A percentile compares a stretch with the other conserved stretches of the same genome.
Evolutionary conservation across 2,888 invertebrate genomes (phyloP).

Genomic region (Andrena praecox): DNA sequence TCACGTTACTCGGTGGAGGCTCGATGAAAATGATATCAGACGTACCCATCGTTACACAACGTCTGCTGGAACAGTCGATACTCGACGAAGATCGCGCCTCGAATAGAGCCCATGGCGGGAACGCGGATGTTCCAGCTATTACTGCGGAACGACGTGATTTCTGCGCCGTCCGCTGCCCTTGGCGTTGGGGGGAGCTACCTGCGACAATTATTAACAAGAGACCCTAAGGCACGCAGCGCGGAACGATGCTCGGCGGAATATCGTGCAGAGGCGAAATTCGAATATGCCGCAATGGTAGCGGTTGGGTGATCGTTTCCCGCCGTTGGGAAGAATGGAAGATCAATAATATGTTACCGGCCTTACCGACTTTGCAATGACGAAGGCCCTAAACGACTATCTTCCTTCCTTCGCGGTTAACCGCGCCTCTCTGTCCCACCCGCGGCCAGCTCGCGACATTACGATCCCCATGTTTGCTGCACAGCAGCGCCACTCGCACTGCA

Average conservation of each 20-base stretch:
- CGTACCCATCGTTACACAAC: slow-evolving; percentile 1
- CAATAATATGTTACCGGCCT: slow-evolving; percentile 80
- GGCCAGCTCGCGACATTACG: neutral
- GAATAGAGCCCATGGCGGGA: neutral
- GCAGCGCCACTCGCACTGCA: slow-evolving; percentile 54
- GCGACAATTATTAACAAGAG: neutral
- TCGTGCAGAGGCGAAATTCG: slow-evolving; percentile 23
- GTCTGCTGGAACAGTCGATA: slow-evolving; percentile 46
- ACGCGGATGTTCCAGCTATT: neutral
- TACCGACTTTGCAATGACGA: slow-evolving; percentile 75
- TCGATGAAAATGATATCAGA: neutral
- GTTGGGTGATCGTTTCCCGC: slow-evolving; percentile 72
- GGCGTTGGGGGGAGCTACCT: neutral
- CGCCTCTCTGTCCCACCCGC: slow-evolving; percentile 29
- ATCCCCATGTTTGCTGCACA: slow-evolving; percentile 46
- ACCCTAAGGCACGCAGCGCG: neutral
- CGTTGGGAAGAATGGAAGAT: slow-evolving; percentile 75
- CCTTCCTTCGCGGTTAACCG: slow-evolving; percentile 15
- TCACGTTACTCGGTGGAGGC: neutral
- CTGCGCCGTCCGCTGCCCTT: neutral
- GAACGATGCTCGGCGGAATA: neutral
- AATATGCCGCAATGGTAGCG: slow-evolving; percentile 24
- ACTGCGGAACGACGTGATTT: neutral
- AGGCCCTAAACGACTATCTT: slow-evolving; percentile 5
- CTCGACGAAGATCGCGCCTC: neutral